A percentile compares a stretch with the other conserved stretches of the same genome.
Evolutionary conservation across 2,888 invertebrate species (phyloP).

Genomic region (Acrocera orbiculus): DNA sequence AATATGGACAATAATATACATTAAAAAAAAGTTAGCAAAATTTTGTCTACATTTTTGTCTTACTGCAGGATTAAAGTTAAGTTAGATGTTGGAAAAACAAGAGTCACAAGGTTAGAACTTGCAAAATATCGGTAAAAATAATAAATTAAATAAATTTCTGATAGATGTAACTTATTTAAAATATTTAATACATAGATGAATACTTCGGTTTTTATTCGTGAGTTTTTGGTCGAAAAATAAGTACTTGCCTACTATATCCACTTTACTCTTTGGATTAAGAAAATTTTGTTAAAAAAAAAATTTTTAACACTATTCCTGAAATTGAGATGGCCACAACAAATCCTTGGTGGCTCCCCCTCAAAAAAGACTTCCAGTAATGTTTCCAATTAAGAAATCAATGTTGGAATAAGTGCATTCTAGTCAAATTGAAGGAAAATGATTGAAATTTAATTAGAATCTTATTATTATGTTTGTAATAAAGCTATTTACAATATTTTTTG

Average conservation of each 20-base stretch:
- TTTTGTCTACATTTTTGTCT: too few species aligned
- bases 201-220: neutral
- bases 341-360: conserved; percentile 10
- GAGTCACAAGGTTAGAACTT: too few species aligned
- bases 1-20: too few species aligned
- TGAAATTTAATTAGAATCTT: neutral
- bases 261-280: neutral
- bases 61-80: too few species aligned
- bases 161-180: too few species aligned
- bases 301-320: conserved; percentile 11
- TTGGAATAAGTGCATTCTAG: conserved; percentile 1
- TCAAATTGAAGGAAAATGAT: neutral
- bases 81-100: too few species aligned
- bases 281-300: conserved; percentile 6
- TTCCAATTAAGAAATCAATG: conserved; percentile 8
- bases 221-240: neutral
- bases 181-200: too few species aligned
- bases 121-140: too few species aligned
- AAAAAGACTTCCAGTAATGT: conserved; percentile 12
- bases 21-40: too few species aligned
- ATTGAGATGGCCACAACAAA: conserved; percentile 10
- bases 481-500: neutral
- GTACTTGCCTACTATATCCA: neutral
- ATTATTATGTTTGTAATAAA: neutral
- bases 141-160: too few species aligned